phyloP scores from a whole-genome alignment of 2,797 vertebrate species.

The Lacerta bilineata region DNA sequence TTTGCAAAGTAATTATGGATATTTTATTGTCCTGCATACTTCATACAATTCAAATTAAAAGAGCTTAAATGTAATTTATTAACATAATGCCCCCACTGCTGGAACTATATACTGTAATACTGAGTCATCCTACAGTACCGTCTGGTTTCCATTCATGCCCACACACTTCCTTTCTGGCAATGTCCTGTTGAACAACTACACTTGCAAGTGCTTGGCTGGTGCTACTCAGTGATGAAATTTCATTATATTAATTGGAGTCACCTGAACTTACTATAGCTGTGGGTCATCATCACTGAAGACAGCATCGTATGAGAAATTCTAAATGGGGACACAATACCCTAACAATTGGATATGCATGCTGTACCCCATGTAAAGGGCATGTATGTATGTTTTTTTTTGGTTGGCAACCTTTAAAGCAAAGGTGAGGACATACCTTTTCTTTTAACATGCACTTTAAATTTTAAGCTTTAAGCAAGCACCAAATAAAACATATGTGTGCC shows the following conservation, averaged over 20 bases:
- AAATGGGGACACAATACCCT: not conserved
- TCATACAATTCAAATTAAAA: constrained; percentile 57
- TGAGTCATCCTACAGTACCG: constrained; percentile 53
- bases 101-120: constrained; percentile 35
- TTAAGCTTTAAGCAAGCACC: not conserved
- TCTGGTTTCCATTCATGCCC: constrained; percentile 48
- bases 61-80: constrained; percentile 62
- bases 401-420: no score
- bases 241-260: constrained; percentile 2
- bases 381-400: no score
- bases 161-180: constrained; percentile 58
- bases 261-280: not conserved
- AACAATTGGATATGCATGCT: not conserved
- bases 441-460: not conserved
- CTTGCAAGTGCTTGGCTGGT: constrained; percentile 16
- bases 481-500: not conserved
- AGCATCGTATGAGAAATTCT: not conserved
- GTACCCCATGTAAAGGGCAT: no score
- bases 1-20: not conserved
- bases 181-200: constrained; percentile 31
- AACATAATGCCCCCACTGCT: constrained; percentile 36
- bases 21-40: constrained; percentile 24
- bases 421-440: no score
- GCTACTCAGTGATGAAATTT: constrained; percentile 3
- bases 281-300: not conserved